These are phyloP conservation scores for Molothrus ater DNA, from an alignment of 2,797 vertebrate species.

Conservation along the genomic window DNA sequence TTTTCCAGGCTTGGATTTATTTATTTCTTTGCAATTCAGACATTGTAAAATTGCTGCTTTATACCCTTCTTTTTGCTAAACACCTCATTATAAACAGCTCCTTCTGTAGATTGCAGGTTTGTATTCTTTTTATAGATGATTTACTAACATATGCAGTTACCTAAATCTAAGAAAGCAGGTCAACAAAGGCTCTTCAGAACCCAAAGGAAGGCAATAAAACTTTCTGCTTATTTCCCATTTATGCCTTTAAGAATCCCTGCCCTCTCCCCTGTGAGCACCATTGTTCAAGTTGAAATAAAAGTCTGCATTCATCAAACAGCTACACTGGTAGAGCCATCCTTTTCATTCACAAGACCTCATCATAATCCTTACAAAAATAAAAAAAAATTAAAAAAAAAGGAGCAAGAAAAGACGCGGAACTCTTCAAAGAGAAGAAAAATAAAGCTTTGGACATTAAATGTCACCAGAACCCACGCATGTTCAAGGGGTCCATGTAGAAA, in stretches of 20 bases:
- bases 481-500: not conserved
- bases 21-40: not conserved
- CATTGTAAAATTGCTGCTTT: not conserved
- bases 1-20: not conserved
- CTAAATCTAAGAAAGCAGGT: not conserved
- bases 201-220: not conserved
- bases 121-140: not conserved
- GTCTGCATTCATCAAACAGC: not conserved
- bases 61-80: not conserved
- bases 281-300: not conserved
- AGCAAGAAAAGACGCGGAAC: not conserved
- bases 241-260: not conserved
- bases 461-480: fast-evolving
- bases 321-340: not conserved
- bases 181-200: not conserved
- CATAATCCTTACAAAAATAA: not conserved
- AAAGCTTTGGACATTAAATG: not conserved
- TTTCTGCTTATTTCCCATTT: not conserved
- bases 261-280: not conserved
- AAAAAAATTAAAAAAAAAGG: too few relatives aligned
- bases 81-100: not conserved
- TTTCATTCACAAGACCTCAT: not conserved
- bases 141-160: not conserved
- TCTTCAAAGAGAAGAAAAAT: slow-evolving; percentile 10
- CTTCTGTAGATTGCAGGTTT: not conserved